These are phyloP conservation scores for Tragelaphus oryx DNA, from an alignment of 2,797 vertebrate species.

Conservation along the genomic window DNA sequence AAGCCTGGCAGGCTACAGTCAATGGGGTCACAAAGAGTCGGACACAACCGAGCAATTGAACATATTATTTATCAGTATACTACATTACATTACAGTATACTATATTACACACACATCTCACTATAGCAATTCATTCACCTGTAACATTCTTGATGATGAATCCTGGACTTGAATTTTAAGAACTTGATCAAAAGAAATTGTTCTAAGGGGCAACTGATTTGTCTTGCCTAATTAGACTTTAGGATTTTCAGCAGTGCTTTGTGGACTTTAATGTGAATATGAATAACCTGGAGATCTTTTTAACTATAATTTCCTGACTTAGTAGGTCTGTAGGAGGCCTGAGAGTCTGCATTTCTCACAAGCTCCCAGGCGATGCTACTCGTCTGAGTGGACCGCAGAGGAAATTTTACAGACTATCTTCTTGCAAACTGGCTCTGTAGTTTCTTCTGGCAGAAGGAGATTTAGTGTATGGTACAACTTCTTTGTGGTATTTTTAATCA, in stretches of 20 bases:
- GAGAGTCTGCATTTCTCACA: background rate
- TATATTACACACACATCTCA: background rate
- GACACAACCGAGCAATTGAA: background rate
- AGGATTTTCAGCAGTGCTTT: background rate
- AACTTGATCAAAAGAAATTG: background rate
- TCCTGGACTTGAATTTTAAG: background rate
- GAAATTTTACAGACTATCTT: background rate
- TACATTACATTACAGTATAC: background rate
- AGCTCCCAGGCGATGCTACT: background rate
- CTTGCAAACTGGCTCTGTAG: background rate
- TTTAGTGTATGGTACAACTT: background rate
- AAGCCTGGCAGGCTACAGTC: background rate
- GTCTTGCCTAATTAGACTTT: background rate
- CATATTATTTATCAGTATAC: background rate
- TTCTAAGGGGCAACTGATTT: background rate
- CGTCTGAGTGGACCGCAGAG: background rate
- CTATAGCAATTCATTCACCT: background rate
- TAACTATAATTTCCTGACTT: background rate
- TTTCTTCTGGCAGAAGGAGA: background rate
- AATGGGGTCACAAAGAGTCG: background rate
- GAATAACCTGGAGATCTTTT: background rate
- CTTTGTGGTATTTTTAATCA: background rate
- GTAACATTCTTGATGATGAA: background rate
- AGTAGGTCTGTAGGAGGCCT: background rate
- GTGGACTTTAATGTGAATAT: background rate